These are phyloP conservation scores for Moxostoma hubbsi DNA, from an alignment of 2,797 vertebrate genomes.

Conservation along the genomic window DNA sequence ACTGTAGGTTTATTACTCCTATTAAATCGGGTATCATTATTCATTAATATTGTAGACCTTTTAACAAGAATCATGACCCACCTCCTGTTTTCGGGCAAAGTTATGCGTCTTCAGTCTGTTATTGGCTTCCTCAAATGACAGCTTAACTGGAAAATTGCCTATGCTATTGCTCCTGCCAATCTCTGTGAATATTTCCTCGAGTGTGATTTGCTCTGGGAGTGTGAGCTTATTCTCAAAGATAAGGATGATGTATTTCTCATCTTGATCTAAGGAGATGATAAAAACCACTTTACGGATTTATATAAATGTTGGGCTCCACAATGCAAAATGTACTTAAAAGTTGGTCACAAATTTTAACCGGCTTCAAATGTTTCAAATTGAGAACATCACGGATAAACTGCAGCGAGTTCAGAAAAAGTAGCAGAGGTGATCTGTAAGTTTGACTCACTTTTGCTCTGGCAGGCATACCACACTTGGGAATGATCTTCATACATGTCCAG, in stretches of 20 bases:
- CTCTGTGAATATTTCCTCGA: conserved; percentile 81
- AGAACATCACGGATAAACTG: no score
- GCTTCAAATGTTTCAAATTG: neutral
- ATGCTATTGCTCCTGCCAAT: conserved; percentile 79
- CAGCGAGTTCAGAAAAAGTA: neutral
- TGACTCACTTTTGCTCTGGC: conserved; percentile 78
- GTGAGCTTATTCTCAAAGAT: conserved; percentile 82
- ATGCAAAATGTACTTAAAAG: no score
- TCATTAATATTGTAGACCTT: no score
- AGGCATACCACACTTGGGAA: conserved; percentile 75
- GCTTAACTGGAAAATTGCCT: conserved; percentile 78
- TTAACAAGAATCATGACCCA: conserved; percentile 3
- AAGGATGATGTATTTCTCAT: conserved; percentile 82
- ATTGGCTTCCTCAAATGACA: conserved; percentile 83
- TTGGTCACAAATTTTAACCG: no score
- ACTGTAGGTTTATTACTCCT: no score
- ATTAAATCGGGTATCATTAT: no score
- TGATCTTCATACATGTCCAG: conserved; percentile 75
- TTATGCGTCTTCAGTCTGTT: conserved; percentile 70
- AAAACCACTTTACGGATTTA: neutral
- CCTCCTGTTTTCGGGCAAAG: conserved; percentile 18
- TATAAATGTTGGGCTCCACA: neutral
- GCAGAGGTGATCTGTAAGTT: neutral
- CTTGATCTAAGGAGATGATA: conserved; percentile 69
- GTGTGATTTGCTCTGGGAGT: conserved; percentile 72